Evolutionary conservation across 2,888 invertebrate genomes (phyloP).

Genomic region (Scelioninae gen. 2): DNA sequence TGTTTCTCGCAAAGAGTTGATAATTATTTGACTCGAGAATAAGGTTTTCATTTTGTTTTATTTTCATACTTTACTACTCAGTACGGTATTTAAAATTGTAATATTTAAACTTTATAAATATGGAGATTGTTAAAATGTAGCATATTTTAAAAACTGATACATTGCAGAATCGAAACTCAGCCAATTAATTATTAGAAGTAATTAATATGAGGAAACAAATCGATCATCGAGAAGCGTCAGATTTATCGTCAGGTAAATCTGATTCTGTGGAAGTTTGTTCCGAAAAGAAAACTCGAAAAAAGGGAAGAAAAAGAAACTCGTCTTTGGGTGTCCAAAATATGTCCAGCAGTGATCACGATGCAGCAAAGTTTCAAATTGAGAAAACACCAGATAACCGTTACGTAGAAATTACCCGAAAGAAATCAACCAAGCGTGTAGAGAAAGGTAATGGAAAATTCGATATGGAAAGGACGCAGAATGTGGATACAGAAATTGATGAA

Average conservation of each 20-base stretch:
- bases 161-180: not conserved
- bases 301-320: slow-evolving; percentile 1
- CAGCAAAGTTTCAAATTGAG: slow-evolving; percentile 20
- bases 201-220: slow-evolving; percentile 22
- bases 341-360: slow-evolving; percentile 29
- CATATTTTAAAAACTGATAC: slow-evolving; percentile 29
- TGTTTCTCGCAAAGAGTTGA: too few relatives aligned
- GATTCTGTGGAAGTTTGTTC: slow-evolving; percentile 25
- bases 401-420: slow-evolving; percentile 7
- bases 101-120: too few relatives aligned
- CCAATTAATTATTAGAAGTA: not conserved
- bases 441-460: slow-evolving; percentile 28
- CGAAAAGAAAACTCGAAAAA: slow-evolving; percentile 15
- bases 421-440: slow-evolving; percentile 17
- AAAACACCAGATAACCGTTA: slow-evolving; percentile 29
- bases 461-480: slow-evolving; percentile 28
- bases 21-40: too few relatives aligned
- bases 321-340: not conserved
- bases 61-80: not conserved
- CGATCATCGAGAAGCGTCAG: slow-evolving; percentile 22
- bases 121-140: not conserved
- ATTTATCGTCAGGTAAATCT: slow-evolving; percentile 39
- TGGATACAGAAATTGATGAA: slow-evolving; percentile 46
- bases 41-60: too few relatives aligned
- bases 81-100: too few relatives aligned